phyloP scores from a whole-genome alignment of 1,140 invertebrate genomes.

The Drosophila truncata region DNA sequence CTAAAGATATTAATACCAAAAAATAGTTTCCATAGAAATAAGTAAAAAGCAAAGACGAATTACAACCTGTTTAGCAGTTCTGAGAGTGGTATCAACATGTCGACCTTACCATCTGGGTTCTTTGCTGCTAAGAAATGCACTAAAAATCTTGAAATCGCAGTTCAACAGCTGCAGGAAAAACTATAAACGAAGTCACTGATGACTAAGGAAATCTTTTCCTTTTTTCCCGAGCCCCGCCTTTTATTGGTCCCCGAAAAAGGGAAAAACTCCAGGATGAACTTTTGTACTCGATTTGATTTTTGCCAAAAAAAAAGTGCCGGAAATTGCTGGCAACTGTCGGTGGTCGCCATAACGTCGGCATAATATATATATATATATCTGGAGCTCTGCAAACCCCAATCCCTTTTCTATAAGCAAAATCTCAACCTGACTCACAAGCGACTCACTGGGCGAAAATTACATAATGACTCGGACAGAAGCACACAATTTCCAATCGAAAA shows the following conservation, averaged over 20 bases:
- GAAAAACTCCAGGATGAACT: slow-evolving; percentile 56
- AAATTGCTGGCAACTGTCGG: slow-evolving; percentile 51
- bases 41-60: neutral
- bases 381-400: neutral
- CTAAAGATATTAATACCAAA: neutral
- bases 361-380: neutral
- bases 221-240: slow-evolving; percentile 1
- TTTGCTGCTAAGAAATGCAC: slow-evolving; percentile 1
- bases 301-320: slow-evolving; percentile 68
- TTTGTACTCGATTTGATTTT: slow-evolving; percentile 66
- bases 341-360: slow-evolving; percentile 45
- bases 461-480: slow-evolving; percentile 35
- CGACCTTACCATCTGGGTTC: neutral
- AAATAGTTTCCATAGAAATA: neutral
- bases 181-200: slow-evolving; percentile 14
- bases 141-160: slow-evolving; percentile 31
- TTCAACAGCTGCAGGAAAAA: slow-evolving; percentile 30
- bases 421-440: slow-evolving; percentile 54
- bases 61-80: neutral
- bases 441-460: slow-evolving; percentile 44
- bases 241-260: neutral
- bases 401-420: slow-evolving; percentile 19
- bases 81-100: slow-evolving; percentile 14
- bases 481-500: slow-evolving; percentile 40
- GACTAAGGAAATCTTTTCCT: neutral